phyloP scores from a whole-genome alignment of 2,797 vertebrate species.

The Etheostoma perlongum region DNA sequence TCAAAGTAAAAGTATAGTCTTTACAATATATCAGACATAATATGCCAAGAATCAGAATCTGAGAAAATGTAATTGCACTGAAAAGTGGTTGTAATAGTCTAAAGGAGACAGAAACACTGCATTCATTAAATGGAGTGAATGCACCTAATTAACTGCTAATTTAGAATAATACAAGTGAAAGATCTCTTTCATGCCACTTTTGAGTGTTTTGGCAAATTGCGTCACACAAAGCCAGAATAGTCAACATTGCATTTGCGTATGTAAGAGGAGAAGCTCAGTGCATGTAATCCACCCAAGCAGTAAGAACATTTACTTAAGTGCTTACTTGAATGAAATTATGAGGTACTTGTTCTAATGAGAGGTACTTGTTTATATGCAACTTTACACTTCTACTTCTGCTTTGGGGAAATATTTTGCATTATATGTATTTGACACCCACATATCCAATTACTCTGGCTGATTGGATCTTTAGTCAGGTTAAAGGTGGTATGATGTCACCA shows the following conservation, averaged over 20 bases:
- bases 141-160: not conserved
- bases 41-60: not conserved
- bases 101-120: not conserved
- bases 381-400: too few species aligned
- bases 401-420: too few species aligned
- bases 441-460: too few species aligned
- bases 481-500: too few species aligned
- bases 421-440: too few species aligned
- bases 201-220: not conserved
- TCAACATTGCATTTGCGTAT: not conserved
- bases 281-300: not conserved
- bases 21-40: not conserved
- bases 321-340: too few species aligned
- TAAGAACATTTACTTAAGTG: too few species aligned
- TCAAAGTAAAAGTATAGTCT: not conserved
- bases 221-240: not conserved
- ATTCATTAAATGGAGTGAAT: not conserved
- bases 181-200: not conserved
- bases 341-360: too few species aligned
- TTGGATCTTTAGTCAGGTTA: too few species aligned
- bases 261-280: not conserved
- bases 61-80: not conserved
- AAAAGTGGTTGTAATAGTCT: not conserved
- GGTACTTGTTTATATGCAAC: too few species aligned
- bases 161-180: not conserved